A percentile compares a stretch with the other conserved stretches of the same genome.
Evolutionary conservation across 2,797 vertebrate species (phyloP).

Genomic region (Carcharodon carcharias): DNA sequence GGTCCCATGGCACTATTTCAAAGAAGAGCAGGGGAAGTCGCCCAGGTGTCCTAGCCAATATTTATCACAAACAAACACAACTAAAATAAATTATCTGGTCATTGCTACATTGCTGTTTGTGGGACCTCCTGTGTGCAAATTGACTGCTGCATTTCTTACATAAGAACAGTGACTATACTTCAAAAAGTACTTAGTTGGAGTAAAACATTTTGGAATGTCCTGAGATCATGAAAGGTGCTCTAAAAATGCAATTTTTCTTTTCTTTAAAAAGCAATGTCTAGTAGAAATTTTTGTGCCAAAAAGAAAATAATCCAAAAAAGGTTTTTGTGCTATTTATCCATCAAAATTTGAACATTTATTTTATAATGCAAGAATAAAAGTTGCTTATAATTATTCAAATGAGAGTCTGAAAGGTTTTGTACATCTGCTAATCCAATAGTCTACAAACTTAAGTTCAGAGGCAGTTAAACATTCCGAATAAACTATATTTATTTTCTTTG

Average conservation of each 20-base stretch:
- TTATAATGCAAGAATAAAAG: not conserved
- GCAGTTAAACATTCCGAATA: not conserved
- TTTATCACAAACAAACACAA: not conserved
- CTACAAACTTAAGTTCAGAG: not conserved
- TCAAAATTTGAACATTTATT: not conserved
- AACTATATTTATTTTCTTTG: not conserved
- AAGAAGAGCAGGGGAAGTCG: not conserved
- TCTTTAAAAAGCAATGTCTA: not conserved
- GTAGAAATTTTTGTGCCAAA: not conserved
- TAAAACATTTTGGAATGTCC: not conserved
- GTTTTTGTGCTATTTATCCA: not conserved
- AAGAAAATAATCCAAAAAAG: not conserved
- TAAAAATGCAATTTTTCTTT: not conserved
- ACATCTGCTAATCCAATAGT: not conserved
- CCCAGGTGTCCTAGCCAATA: not conserved
- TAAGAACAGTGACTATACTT: not conserved
- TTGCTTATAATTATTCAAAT: not conserved
- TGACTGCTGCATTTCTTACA: no score
- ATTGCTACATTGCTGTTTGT: no score
- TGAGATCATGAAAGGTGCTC: not conserved
- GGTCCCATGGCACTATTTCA: not conserved
- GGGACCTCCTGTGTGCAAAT: no score
- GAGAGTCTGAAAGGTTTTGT: not conserved
- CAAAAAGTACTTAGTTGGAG: not conserved
- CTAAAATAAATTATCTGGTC: not conserved